These are phyloP conservation scores for Bubo scandiacus DNA, from an alignment of 2,113 vertebrate species.

Conservation along the genomic window DNA sequence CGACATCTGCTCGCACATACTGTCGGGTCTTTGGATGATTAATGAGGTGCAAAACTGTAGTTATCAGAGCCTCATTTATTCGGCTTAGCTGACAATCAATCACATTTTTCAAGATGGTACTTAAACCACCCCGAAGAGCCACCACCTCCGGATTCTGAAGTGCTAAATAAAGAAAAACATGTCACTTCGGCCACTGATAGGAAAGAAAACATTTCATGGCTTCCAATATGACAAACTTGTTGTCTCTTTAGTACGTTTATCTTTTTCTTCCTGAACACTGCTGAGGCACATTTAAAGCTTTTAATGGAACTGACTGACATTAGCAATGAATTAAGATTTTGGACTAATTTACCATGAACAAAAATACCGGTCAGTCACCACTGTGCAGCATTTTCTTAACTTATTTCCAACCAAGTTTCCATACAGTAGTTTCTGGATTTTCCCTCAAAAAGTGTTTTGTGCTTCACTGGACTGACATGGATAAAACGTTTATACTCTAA, in stretches of 20 bases:
- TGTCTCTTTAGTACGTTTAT: background rate
- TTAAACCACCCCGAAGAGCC: constrained; percentile 92
- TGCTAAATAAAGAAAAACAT: constrained; percentile 73
- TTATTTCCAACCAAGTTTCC: background rate
- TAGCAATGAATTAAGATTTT: background rate
- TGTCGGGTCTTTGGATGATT: constrained; percentile 97
- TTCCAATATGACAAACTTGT: background rate
- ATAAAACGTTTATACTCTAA: background rate
- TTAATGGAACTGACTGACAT: background rate
- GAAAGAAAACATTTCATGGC: background rate
- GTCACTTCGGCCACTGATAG: background rate
- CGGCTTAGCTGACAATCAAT: constrained; percentile 97
- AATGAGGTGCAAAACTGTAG: constrained; percentile 95
- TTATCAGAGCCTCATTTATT: constrained; percentile 98
- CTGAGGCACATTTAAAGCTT: background rate
- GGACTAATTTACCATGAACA: background rate
- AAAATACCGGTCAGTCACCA: background rate
- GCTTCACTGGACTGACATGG: background rate
- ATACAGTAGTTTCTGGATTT: background rate
- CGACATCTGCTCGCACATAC: constrained; percentile 93
- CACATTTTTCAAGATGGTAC: constrained; percentile 96
- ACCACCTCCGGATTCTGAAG: constrained; percentile 98
- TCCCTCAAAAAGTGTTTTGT: background rate
- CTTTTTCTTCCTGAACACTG: background rate
- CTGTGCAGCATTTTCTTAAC: background rate